Conservation (phyloP, 92 coral and sea anemone species). For the Palythoa heliodiscus region DNA sequence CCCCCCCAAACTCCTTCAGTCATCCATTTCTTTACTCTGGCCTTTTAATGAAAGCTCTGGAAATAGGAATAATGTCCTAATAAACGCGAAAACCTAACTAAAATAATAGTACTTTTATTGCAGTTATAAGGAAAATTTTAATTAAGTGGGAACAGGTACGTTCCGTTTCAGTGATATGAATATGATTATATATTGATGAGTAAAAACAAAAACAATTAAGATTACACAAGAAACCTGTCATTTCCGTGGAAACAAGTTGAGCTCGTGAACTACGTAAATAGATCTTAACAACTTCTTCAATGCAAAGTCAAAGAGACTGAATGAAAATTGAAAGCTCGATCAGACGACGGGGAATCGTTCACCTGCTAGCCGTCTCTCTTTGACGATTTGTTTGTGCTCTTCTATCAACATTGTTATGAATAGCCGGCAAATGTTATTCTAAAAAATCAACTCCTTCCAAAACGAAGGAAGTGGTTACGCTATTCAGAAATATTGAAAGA, state of each 20-base stretch:
- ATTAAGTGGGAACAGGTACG: no score
- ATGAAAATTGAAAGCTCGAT: neutral
- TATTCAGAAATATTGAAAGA: neutral
- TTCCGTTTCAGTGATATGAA: neutral
- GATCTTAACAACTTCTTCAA: neutral
- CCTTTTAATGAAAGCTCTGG: no score
- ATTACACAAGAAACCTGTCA: neutral
- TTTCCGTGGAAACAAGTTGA: conserved; percentile 1
- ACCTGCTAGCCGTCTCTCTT: neutral
- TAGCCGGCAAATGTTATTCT: neutral
- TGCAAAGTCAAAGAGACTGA: neutral
- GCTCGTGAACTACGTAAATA: neutral
- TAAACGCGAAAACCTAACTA: no score
- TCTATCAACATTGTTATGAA: neutral
- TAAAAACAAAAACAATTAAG: no score
- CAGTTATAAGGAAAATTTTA: no score
- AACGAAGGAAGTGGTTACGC: neutral
- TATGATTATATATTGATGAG: no score
- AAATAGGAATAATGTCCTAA: no score
- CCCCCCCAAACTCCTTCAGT: no score
- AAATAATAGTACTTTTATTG: no score
- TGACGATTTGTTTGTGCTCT: neutral
- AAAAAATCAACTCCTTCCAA: neutral
- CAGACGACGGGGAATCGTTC: neutral
- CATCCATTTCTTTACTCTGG: no score